Conservation (phyloP, 1,140 invertebrate genomes). For the Bemisia tabaci region DNA sequence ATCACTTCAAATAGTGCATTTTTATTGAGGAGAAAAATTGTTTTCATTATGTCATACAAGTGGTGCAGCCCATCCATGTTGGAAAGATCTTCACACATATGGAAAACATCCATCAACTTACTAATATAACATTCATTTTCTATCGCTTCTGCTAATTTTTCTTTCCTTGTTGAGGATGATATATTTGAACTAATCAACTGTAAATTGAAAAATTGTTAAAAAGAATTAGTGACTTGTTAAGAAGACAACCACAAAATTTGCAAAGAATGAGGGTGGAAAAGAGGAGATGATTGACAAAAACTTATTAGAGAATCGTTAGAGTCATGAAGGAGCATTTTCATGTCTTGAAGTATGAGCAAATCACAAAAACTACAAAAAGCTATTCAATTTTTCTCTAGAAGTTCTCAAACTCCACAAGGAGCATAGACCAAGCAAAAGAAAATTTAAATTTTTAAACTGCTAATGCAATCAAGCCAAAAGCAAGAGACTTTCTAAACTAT, state of each 20-base stretch:
- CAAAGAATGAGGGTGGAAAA: not conserved
- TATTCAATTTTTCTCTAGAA: too few relatives aligned
- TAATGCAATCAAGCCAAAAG: too few relatives aligned
- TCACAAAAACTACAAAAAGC: too few relatives aligned
- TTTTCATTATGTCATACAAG: slow-evolving; percentile 97
- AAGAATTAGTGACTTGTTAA: slow-evolving; percentile 19
- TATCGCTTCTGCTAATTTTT: slow-evolving; percentile 87
- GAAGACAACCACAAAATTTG: not conserved
- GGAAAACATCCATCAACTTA: slow-evolving; percentile 89
- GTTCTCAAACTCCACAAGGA: too few relatives aligned
- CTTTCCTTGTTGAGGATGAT: slow-evolving; percentile 72
- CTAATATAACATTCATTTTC: slow-evolving; percentile 92
- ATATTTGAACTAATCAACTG: slow-evolving; percentile 60
- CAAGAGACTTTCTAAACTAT: too few relatives aligned
- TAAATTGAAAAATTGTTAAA: slow-evolving; percentile 9
- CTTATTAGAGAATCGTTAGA: too few relatives aligned
- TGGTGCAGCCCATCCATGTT: slow-evolving; percentile 89
- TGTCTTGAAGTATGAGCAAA: too few relatives aligned
- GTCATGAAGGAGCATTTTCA: too few relatives aligned
- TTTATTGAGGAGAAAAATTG: slow-evolving; percentile 96
- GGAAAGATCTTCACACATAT: slow-evolving; percentile 92
- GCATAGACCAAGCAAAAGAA: too few relatives aligned
- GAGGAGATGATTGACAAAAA: too few relatives aligned
- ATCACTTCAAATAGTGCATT: slow-evolving; percentile 95
- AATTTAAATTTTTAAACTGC: too few relatives aligned